Evolutionary conservation across 2,797 vertebrate species (phyloP), one percentile per base, ranked within the genome.

Genomic region (Sebastes cheni): DNA sequence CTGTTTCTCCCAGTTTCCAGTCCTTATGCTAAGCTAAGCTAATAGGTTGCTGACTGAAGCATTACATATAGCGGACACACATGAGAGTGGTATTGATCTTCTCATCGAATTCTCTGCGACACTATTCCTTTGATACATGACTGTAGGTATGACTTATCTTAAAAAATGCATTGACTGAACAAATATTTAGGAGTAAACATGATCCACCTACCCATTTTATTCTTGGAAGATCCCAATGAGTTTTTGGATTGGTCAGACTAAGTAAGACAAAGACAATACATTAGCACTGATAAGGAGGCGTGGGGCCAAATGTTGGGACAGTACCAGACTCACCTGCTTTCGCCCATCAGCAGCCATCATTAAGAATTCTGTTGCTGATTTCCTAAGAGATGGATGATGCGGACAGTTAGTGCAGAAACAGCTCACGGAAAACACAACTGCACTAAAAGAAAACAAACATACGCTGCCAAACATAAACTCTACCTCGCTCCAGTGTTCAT

Each of bases 161-260:
- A 30, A 50, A 6, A 72, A n/a, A 62, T 27, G 8, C 34, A 70
- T 4, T 50, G 7, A 39, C 5, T 67, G 14, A 62, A 50, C 11
- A 29, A 9, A 42, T 22, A 50, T 32, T 80, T 13, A 36, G 11
- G 10, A 62, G 29, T 58, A 52, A 75, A 73, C 11, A 27, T 60
- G 27, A 42, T 76, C 10, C 29, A 91, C 92, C 90, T 83, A 96
- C 96, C 95, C 83, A 95, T 94, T 92, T 95, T 95, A 80, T 93
- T 95, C 79, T 89, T 95, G 42, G 94, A 91, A 54, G 91, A 92
- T 76, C 90, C 94, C 58, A 86, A 75, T 18, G 90, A 80, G 79
- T 39, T 93, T 92, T 91, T 95, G 54, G 91, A 87, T 69, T 93
- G 93, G 68, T 95, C 95, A 73, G 86, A 82, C 96, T 96, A 81